phyloP scores from a whole-genome alignment of 2,888 invertebrate species.

The Gastracanthus pulcherrimus region DNA sequence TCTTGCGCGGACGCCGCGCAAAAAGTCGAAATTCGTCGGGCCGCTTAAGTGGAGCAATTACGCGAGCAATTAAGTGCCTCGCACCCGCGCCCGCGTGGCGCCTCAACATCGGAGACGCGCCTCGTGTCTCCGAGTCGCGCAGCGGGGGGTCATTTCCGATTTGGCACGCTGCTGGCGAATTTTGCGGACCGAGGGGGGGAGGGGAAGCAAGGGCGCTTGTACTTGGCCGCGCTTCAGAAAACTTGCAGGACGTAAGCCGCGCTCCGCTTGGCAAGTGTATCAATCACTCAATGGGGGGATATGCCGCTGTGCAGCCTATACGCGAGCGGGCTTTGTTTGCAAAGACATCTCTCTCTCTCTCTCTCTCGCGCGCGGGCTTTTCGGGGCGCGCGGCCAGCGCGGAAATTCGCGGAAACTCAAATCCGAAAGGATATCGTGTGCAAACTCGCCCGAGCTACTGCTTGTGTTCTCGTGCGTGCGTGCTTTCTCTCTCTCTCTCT shows the following conservation, averaged over 20 bases:
- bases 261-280: slow-evolving; percentile 70
- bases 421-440: slow-evolving; percentile 35
- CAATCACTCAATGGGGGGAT: slow-evolving; percentile 68
- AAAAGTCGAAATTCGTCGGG: slow-evolving; percentile 2
- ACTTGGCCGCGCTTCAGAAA: slow-evolving; percentile 72
- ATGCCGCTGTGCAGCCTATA: neutral
- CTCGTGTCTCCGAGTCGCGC: slow-evolving; percentile 32
- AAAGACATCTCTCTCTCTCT: slow-evolving; percentile 63
- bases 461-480: neutral
- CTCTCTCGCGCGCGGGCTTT: neutral
- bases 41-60: slow-evolving; percentile 53
- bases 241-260: slow-evolving; percentile 69
- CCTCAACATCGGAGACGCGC: no score
- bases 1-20: no score
- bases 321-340: slow-evolving; percentile 65
- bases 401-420: slow-evolving; percentile 57
- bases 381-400: slow-evolving; percentile 69
- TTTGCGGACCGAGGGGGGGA: no score
- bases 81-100: slow-evolving; percentile 11
- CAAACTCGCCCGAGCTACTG: no score
- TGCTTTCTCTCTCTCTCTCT: neutral
- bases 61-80: slow-evolving; percentile 24
- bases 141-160: slow-evolving; percentile 68
- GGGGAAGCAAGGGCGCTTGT: slow-evolving; percentile 54
- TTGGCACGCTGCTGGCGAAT: slow-evolving; percentile 66